Conservation (phyloP, 2,113 vertebrate species). For the Lepisosteus oculatus region DNA sequence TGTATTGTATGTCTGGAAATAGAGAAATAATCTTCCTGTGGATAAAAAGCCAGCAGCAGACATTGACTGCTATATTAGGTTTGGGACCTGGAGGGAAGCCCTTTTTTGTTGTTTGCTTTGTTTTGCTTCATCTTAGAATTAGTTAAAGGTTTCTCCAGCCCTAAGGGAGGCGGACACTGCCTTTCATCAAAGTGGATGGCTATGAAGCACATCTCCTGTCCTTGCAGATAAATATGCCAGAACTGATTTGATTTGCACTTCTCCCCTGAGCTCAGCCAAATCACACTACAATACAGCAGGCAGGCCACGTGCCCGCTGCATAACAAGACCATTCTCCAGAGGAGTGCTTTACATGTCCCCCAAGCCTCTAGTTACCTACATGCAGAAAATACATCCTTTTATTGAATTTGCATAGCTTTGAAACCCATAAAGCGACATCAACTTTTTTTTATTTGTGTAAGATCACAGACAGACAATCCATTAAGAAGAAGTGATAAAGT, state of each 20-base stretch:
- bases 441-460: too few species aligned
- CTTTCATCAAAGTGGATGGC: conserved; percentile 4
- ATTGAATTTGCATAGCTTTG: neutral
- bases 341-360: neutral
- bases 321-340: neutral
- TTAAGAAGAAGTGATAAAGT: too few species aligned
- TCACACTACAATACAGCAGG: neutral
- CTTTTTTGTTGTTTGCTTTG: neutral
- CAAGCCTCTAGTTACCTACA: neutral
- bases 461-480: too few species aligned
- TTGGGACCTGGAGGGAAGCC: neutral
- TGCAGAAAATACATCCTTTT: neutral
- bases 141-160: conserved; percentile 12
- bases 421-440: too few species aligned
- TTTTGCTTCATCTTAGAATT: neutral
- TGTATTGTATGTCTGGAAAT: neutral
- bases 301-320: neutral
- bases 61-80: conserved; percentile 8
- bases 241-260: neutral
- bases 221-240: conserved; percentile 1
- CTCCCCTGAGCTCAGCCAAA: neutral
- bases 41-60: too few species aligned
- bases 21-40: neutral
- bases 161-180: conserved; percentile 1
- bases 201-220: neutral